These are phyloP conservation scores for Eupeodes latifasciatus DNA, from an alignment of 2,888 invertebrate species.

Conservation along the genomic window DNA sequence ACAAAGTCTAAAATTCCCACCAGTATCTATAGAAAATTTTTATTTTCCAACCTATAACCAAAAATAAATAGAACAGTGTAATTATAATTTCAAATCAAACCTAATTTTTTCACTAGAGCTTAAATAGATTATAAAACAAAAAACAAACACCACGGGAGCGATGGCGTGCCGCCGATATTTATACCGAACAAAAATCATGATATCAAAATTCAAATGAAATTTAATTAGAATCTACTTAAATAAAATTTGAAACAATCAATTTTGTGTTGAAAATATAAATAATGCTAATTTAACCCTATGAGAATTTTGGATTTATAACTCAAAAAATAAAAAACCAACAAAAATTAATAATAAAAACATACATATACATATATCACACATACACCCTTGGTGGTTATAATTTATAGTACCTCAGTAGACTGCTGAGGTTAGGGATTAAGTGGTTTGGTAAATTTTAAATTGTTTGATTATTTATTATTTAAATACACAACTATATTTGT, in stretches of 20 bases:
- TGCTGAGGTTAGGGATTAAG: not conserved
- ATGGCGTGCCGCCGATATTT: too few species aligned
- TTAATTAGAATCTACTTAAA: constrained; percentile 16
- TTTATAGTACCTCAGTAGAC: not conserved
- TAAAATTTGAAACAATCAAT: constrained; percentile 18
- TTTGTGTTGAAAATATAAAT: constrained; percentile 3
- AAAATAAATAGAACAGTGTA: too few species aligned
- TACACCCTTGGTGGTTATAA: not conserved
- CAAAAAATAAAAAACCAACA: not conserved
- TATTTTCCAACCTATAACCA: too few species aligned
- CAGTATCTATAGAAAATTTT: too few species aligned
- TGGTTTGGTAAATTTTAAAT: constrained; percentile 13
- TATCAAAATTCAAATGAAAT: constrained; percentile 22
- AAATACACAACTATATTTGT: too few species aligned
- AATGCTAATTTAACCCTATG: constrained; percentile 22
- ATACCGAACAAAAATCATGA: not conserved
- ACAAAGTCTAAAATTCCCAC: too few species aligned
- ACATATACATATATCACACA: not conserved
- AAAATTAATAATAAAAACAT: not conserved
- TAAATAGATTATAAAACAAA: too few species aligned
- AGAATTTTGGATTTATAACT: not conserved
- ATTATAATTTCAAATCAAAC: too few species aligned
- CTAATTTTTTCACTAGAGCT: too few species aligned
- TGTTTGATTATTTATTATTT: not conserved
- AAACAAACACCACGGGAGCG: too few species aligned